Base-by-base conservation (phyloP, 2,113 vertebrate genomes). In the Cinclus mexicanus region DNA sequence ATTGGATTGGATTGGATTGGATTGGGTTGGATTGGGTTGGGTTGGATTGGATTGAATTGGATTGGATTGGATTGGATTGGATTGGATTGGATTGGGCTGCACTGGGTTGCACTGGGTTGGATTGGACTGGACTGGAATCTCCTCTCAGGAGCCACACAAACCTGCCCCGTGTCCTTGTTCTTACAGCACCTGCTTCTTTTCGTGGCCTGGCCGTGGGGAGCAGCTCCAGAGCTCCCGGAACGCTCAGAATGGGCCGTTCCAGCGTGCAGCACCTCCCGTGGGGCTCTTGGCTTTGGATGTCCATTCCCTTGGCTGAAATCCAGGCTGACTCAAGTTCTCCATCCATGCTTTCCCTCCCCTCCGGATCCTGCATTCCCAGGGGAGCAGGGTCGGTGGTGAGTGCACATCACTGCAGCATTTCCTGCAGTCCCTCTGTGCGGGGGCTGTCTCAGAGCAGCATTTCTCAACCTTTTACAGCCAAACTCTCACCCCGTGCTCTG, bases 81-180 rank as follows among this genome's bases (percentile, higher is more conserved):
- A 37, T 4, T 17, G 57, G 10, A 3, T 33, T 15, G 20, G 39
- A 5, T 2, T 13, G 64, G 10, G 1, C n/a, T n/a, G n/a, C n/a
- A n/a, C n/a, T n/a, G n/a, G n/a, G n/a, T n/a, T n/a, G n/a, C n/a
- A n/a, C n/a, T 57, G 24, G 35, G 8, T 12, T 33, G 31, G 68
- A 7, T 24, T 50, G 18, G 18, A 18, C 18, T 17, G 46, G 21
- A 11, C 12, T 47, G 46, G 46, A 37, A 37, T 37, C 35, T 37
- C 28, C 49, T n/a, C 55, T 47, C 47, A 24, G 67, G 49, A 86
- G 55, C 19, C 77, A 29, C 42, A 20, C 1, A 2, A 56, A n/a
- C 26, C 21, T 31, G 37, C n/a, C 26, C 75, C 21, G 1, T 2
- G 25, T 8, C 8, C 70, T 29, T 18, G 41, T 33, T n/a, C 20